Base-by-base conservation (phyloP, 1,140 invertebrate species). In the Pygmarrhopalites habei region DNA sequence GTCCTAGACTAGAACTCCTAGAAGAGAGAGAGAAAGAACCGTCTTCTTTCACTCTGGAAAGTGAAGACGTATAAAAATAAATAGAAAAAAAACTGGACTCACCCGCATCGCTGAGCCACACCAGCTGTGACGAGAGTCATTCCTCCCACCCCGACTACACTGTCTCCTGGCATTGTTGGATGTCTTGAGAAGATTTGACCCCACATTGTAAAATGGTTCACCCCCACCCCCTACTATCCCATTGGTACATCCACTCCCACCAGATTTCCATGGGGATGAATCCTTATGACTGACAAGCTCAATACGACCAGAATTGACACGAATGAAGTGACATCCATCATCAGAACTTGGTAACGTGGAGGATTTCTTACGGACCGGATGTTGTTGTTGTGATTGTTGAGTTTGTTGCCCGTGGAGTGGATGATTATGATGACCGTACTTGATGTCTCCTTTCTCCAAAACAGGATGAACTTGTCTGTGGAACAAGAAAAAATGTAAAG, bases 221-320 rank as follows among this genome's bases (percentile, higher is more conserved):
- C 15, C 15, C 32, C 32, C 15, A n/a, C n/a, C n/a, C n/a, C n/a
- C n/a, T n/a, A n/a, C n/a, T n/a, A n/a, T n/a, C n/a, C n/a, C n/a
- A n/a, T n/a, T n/a, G n/a, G 32, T 35, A 15, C 5, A 35, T 35
- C 32, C 32, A 35, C 32, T 35, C 30, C 41, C 53, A 26, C 51
- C 47, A 32, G 56, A 60, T 28, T 59, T 60, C 30, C 64, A 58
- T 25, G 47, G 4, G 12, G 52, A 57, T 4, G 30, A 49, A 23
- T 55, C 57, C 26, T 58, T 58, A 17, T 41, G 41, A 32, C 26
- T 67, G 41, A 69, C 67, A 51, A 69, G 67, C 35, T 69, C 67
- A 25, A 69, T 69, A 3, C 67, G 67, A 49, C 67, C 67, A 62
- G 67, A 69, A 61, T 69, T 69, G 67, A 69, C 67, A 61, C 64